These are phyloP conservation scores for Deroplatys truncata DNA, from an alignment of 2,888 invertebrate species.

Conservation along the genomic window DNA sequence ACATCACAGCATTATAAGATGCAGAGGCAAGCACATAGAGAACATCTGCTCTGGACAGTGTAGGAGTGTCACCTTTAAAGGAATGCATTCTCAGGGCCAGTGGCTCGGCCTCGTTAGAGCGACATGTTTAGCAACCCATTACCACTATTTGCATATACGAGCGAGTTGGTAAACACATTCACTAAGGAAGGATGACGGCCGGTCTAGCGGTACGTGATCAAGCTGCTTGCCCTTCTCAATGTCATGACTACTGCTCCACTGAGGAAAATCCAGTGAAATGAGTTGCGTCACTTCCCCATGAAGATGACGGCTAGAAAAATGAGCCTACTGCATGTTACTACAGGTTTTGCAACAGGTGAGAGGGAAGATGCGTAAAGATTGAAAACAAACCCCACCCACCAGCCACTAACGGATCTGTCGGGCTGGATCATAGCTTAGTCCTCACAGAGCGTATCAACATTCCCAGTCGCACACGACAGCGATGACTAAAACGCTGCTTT, in stretches of 20 bases:
- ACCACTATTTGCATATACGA: neutral
- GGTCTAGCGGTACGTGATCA: neutral
- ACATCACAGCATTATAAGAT: too few species aligned
- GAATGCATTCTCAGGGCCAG: neutral
- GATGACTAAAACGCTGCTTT: too few species aligned
- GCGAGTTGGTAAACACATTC: neutral
- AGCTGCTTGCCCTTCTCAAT: neutral
- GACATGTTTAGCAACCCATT: neutral
- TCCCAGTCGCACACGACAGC: too few species aligned
- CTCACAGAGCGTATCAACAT: too few species aligned
- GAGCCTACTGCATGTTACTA: too few species aligned
- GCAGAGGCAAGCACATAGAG: too few species aligned
- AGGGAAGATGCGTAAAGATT: neutral
- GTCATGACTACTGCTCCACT: neutral
- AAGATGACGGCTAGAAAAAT: neutral
- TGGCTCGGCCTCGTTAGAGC: neutral
- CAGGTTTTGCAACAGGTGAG: neutral
- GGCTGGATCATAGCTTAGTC: neutral
- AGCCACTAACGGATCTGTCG: neutral
- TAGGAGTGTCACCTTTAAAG: neutral
- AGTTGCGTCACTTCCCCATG: neutral
- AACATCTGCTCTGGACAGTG: neutral
- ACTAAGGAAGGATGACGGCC: neutral
- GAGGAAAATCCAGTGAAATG: neutral
- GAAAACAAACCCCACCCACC: neutral